Base-by-base conservation (phyloP, 2,888 invertebrate species). In the Monopis laevigella region DNA sequence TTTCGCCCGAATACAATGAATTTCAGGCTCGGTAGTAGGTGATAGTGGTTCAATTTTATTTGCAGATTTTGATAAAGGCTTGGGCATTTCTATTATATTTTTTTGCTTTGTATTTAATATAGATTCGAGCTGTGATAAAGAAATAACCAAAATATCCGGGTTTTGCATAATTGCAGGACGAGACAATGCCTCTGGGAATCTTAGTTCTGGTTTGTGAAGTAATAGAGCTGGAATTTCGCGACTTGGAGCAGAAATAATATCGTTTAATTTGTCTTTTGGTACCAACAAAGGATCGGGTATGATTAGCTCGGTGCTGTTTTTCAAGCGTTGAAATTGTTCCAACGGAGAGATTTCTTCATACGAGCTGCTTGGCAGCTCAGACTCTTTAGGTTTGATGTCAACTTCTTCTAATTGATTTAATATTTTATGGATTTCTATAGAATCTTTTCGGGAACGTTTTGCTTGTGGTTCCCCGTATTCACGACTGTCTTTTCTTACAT, bases 271-370 rank as follows among this genome's bases (percentile, higher is more conserved):
- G 54, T 90, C 88, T 66, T 90, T 88, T 39, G 93, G 93, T 46
- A 93, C 87, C 45, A 93, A 65, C 53, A 93, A 80, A 7, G 92
- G 92, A 77, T 93, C 92, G 29, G 92, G 92, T 57, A 93, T 85
- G 59, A 87, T 85, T 55, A 88, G 84, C 48, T 86, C 85, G 5
- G 86, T 80, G 53, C 86, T 87, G 36, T 82, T 78, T 45, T 89
- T 82, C 16, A 93, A 73, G 56, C 86, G 82, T 49, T 88, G 86
- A 6, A 92, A 71, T 57, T 93, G 92, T 44, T 86, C 86, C 4
- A 90, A 58, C 0, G 92, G 88, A 57, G 83, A 83, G n/a, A 77
- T 78, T 52, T 84, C 84, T 13, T 58, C 53, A 27, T 53, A 48
- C 39, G 53, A 40, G 36, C 59, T 56, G 8, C 70, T 65, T 26